Evolutionary conservation across 2,113 vertebrate genomes (phyloP).

Genomic region (Ursus arctos): DNA sequence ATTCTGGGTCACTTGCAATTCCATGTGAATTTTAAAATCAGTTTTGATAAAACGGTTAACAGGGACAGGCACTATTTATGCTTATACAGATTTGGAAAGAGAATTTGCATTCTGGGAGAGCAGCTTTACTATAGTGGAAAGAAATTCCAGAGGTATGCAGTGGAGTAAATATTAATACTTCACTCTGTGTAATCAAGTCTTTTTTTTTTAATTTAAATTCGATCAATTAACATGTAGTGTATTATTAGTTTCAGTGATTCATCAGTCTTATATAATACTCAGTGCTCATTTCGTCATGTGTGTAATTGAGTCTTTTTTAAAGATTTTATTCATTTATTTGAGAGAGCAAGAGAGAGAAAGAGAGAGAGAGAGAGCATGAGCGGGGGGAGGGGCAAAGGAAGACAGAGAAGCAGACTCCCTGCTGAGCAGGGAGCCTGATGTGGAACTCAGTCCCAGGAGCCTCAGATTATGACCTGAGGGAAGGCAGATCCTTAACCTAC

Average conservation of each 20-base stretch:
- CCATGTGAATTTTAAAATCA: constrained; percentile 42
- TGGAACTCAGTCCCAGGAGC: no score
- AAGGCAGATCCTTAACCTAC: no score
- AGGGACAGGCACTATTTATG: not conserved
- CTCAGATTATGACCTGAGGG: no score
- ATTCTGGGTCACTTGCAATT: not conserved
- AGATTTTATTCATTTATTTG: no score
- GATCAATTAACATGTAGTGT: not conserved
- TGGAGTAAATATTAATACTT: not conserved
- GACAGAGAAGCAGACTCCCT: no score
- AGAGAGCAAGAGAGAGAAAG: no score
- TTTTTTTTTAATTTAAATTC: not conserved
- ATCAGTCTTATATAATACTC: not conserved
- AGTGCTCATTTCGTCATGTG: not conserved
- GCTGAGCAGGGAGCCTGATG: no score
- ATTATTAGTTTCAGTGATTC: not conserved
- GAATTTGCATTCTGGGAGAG: not conserved
- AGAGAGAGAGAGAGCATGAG: no score
- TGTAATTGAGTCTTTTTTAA: not conserved
- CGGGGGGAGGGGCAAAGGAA: no score
- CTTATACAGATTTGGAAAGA: not conserved
- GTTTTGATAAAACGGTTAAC: not conserved
- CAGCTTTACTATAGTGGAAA: not conserved
- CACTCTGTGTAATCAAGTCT: not conserved
- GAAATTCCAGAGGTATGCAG: not conserved